phyloP scores from a whole-genome alignment of 2,113 vertebrate genomes.

The Vulpes vulpes region DNA sequence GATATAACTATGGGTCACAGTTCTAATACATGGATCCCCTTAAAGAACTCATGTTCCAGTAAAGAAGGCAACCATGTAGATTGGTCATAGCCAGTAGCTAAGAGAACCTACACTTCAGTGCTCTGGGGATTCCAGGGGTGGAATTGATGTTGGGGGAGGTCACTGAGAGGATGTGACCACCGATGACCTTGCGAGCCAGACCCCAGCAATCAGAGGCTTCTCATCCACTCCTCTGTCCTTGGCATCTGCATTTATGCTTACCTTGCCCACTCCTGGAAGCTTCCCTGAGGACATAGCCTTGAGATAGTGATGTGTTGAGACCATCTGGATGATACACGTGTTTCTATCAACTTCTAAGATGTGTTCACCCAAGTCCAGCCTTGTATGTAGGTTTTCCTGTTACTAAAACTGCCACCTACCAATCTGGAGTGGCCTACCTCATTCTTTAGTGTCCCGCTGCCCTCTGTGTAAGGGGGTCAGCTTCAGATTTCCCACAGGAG shows the following conservation, averaged over 20 bases:
- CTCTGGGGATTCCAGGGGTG: not conserved
- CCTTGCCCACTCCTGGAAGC: not conserved
- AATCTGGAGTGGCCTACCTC: not conserved
- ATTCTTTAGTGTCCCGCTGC: not conserved
- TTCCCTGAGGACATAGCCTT: not conserved
- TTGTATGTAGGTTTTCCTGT: not conserved
- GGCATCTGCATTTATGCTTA: not conserved
- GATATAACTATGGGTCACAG: not conserved
- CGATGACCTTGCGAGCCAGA: not conserved
- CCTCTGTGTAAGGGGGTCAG: not conserved
- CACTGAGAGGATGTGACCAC: not conserved
- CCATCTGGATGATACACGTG: not conserved
- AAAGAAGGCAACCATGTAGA: not conserved
- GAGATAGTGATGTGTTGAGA: not conserved
- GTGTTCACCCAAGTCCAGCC: not conserved
- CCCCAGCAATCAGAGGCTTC: not conserved
- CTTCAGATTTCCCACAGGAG: not conserved
- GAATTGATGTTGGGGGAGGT: not conserved
- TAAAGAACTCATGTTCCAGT: not conserved
- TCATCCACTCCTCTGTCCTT: not conserved
- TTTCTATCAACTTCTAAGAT: not conserved
- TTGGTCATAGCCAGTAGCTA: not conserved
- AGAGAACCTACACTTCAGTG: not conserved
- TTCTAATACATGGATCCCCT: not conserved
- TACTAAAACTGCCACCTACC: not conserved